phyloP scores from a whole-genome alignment of 2,888 invertebrate species.

The Xestia rhomboidea region DNA sequence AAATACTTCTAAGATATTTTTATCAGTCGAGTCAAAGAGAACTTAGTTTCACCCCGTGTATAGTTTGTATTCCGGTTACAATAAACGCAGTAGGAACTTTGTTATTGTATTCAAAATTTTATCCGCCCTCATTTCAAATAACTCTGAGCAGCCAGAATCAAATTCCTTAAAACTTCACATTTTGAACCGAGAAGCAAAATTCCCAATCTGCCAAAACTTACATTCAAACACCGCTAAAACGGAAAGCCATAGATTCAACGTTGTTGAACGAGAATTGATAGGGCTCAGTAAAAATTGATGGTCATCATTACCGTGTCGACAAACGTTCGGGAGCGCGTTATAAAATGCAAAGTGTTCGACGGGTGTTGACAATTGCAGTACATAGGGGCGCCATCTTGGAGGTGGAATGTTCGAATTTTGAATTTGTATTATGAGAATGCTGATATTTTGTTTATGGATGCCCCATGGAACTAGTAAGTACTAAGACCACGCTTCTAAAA shows the following conservation, averaged over 20 bases:
- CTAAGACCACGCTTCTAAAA: not conserved
- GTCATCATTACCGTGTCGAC: constrained; percentile 82
- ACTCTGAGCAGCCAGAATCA: not conserved
- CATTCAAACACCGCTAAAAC: constrained; percentile 48
- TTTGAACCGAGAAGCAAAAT: not conserved
- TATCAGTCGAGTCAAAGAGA: not conserved
- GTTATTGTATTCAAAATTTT: no score
- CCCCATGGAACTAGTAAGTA: not conserved
- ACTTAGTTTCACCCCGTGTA: not conserved
- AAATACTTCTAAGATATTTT: no score
- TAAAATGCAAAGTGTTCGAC: constrained; percentile 86
- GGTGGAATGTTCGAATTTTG: constrained; percentile 33
- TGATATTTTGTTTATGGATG: constrained; percentile 4
- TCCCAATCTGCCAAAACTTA: constrained; percentile 25
- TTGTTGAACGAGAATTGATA: constrained; percentile 63
- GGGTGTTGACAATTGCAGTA: constrained; percentile 88
- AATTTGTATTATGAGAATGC: not conserved
- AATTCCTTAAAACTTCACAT: not conserved
- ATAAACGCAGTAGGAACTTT: not conserved
- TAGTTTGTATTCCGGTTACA: not conserved
- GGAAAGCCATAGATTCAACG: constrained; percentile 50
- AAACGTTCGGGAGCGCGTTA: constrained; percentile 78
- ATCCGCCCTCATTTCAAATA: not conserved
- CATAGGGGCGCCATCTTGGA: constrained; percentile 63
- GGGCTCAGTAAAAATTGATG: constrained; percentile 80